These are phyloP conservation scores for Zapornia atra DNA, from an alignment of 2,113 vertebrate genomes.

Conservation along the genomic window DNA sequence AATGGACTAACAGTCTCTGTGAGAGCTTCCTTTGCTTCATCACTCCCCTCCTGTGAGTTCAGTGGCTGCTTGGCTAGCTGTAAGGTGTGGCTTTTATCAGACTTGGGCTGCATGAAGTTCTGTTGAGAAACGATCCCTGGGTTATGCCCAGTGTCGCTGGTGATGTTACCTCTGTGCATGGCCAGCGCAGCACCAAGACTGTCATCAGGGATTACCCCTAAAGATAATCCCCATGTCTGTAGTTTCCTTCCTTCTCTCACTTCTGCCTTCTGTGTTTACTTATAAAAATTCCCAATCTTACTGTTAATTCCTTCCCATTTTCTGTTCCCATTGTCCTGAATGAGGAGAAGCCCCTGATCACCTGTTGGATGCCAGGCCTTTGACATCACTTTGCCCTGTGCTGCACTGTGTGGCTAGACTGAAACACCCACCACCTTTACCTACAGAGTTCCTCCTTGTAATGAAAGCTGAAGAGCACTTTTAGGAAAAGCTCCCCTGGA, in stretches of 20 bases:
- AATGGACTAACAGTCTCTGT: not conserved
- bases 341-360: not conserved
- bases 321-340: not conserved
- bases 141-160: fast-evolving
- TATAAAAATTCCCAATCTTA: not conserved
- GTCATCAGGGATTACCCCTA: not conserved
- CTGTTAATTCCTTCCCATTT: not conserved
- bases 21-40: not conserved
- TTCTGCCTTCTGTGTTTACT: not conserved
- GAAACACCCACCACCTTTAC: not conserved
- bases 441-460: not conserved
- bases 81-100: not conserved
- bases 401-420: not conserved
- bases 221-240: not conserved
- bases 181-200: not conserved
- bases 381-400: not conserved
- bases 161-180: not conserved
- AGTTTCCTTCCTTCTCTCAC: not conserved
- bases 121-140: not conserved
- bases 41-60: fast-evolving
- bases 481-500: not conserved
- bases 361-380: not conserved
- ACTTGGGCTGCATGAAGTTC: not conserved
- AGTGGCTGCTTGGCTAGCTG: not conserved
- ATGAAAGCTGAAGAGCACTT: not conserved